These are phyloP conservation scores for Pluvialis apricaria DNA, from an alignment of 2,113 vertebrate species.

Conservation along the genomic window DNA sequence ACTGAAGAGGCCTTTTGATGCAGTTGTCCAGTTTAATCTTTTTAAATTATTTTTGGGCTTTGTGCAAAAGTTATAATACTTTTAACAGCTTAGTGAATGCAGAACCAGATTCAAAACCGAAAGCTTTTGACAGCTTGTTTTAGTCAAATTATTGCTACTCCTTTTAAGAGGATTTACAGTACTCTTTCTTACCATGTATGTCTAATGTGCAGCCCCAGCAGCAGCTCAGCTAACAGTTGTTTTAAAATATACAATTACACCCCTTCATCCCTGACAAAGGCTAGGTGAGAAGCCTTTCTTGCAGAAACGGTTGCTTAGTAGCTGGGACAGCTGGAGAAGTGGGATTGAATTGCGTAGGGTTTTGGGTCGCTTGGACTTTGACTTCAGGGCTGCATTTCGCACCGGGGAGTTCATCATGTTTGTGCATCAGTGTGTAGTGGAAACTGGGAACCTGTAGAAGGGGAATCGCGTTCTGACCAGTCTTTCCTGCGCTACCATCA, in stretches of 20 bases:
- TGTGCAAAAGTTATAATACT: neutral
- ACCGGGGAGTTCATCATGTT: neutral
- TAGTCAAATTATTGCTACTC: neutral
- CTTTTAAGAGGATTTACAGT: neutral
- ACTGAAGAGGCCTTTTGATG: neutral
- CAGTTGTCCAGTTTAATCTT: neutral
- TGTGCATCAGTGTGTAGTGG: neutral
- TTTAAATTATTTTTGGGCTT: neutral
- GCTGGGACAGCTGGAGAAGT: neutral
- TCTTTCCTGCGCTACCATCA: neutral
- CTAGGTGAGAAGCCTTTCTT: neutral
- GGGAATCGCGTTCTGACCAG: neutral
- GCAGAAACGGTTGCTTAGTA: neutral
- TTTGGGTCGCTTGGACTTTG: neutral
- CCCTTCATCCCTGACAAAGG: neutral
- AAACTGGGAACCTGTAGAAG: neutral
- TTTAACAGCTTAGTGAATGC: neutral
- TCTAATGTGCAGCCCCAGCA: neutral
- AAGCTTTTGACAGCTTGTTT: neutral
- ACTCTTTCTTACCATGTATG: neutral
- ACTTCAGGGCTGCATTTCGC: neutral
- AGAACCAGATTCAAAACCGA: neutral
- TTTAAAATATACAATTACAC: neutral
- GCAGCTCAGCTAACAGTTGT: neutral
- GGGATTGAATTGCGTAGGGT: neutral